Evolutionary conservation across 2,888 invertebrate species (phyloP), one percentile per base, ranked within the genome.

Genomic region (Temnothorax ravouxi): DNA sequence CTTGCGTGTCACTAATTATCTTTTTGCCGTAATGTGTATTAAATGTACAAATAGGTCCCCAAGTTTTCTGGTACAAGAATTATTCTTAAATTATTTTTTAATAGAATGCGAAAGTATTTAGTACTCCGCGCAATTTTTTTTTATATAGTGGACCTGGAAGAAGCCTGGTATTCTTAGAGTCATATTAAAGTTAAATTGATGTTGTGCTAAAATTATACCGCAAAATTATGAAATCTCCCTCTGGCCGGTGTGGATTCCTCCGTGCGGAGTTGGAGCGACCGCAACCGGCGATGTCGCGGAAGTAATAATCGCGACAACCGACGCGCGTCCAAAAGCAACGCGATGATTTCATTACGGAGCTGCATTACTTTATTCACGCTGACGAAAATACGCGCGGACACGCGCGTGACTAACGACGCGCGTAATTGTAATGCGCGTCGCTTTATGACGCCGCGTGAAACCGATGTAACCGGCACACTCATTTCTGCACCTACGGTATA

Each of bases 241-340:
- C 11, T 18, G 67, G 15, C n/a, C n/a, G 3, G 8, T n/a, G 21
- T 50, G 29, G 29, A 50, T 29, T n/a, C 6, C n/a, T 50, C 29
- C 5, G 21, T 67, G 25, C 18, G 2, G 2, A 18, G 18, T 25
- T 50, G 18, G 47, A 25, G 25, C 18, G 5, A 8, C 38, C 41
- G 64, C 3, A 8, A 34, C 11, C 34, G 56, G 71, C 15, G 47
- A 5, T 15, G 15, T 77, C 80, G 84, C 82, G 82, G 71, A 67
- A 74, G 79, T 80, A 72, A 72, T 72, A 59, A 59, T 72, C 72
- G 74, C 34, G 34, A 79, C 56, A 71, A 71, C 77, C 54, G 56
- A 79, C 44, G 56, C 56, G 56, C 79, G 13, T 71, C 72, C 59
- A 71, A 79, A 79, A 79, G 44, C 79, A 72, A 79, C 44, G 44